A percentile compares a stretch with the other conserved stretches of the same genome.
phyloP scores from a whole-genome alignment of 2,888 invertebrate genomes.

The Ernsta delagoae region DNA sequence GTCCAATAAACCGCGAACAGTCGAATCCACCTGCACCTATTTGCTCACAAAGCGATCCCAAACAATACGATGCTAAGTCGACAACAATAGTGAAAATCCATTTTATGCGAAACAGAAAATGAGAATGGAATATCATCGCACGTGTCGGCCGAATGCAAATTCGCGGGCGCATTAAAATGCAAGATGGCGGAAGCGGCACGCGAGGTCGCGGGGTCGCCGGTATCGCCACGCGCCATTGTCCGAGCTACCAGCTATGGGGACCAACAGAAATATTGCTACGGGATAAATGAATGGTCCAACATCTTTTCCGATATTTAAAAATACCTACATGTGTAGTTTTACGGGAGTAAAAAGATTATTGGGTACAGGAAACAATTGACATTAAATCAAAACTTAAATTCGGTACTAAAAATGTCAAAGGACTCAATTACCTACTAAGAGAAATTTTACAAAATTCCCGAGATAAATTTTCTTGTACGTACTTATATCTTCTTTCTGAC shows the following conservation, averaged over 20 bases:
- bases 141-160: constrained; percentile 76
- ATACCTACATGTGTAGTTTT: too few species aligned
- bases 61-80: constrained; percentile 42
- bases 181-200: constrained; percentile 83
- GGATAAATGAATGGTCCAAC: too few species aligned
- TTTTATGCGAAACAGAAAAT: constrained; percentile 57
- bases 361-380: too few species aligned
- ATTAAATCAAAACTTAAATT: too few species aligned
- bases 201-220: constrained; percentile 78
- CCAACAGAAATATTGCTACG: too few species aligned
- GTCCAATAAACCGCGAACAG: constrained; percentile 25
- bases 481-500: too few species aligned
- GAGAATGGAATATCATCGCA: constrained; percentile 77
- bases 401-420: too few species aligned
- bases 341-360: too few species aligned
- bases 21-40: constrained; percentile 19
- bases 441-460: too few species aligned
- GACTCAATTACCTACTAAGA: too few species aligned
- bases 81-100: constrained; percentile 36
- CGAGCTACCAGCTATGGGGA: constrained; percentile 49
- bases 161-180: constrained; percentile 77
- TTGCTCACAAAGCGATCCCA: constrained; percentile 38
- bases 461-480: too few species aligned
- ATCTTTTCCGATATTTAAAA: too few species aligned
- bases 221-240: constrained; percentile 80